Evolutionary conservation across 2,797 vertebrate genomes (phyloP).

Genomic region (Heteromormyrus szaboi): DNA sequence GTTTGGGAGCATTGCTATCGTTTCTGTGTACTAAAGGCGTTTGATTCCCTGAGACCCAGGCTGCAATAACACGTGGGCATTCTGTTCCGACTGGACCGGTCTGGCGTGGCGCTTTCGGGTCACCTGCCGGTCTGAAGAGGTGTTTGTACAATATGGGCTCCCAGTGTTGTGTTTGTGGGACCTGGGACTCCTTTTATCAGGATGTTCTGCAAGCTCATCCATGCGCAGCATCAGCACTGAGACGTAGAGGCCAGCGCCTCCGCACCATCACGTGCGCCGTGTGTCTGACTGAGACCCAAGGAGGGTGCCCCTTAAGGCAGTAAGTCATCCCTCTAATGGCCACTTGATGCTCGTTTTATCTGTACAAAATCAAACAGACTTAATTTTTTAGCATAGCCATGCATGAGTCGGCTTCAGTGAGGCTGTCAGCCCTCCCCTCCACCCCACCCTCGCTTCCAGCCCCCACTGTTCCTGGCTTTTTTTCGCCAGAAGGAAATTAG

Average conservation of each 20-base stretch:
- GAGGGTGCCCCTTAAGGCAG: neutral
- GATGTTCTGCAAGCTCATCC: neutral
- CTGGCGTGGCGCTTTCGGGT: neutral
- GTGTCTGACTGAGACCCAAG: neutral
- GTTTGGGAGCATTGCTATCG: conserved; percentile 25
- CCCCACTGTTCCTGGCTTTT: conserved; percentile 32
- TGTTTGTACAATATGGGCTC: neutral
- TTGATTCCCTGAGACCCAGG: neutral
- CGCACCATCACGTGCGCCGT: neutral
- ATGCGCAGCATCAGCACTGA: neutral
- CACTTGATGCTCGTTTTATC: neutral
- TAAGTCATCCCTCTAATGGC: neutral
- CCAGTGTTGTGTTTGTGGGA: neutral
- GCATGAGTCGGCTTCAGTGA: conserved; percentile 9
- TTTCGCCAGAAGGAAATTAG: conserved; percentile 43
- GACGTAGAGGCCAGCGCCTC: neutral
- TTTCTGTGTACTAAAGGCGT: neutral
- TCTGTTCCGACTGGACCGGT: neutral
- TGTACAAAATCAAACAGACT: neutral
- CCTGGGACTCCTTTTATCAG: neutral
- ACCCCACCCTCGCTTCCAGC: conserved; percentile 4
- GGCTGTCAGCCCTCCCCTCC: conserved; percentile 22
- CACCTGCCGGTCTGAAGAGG: neutral
- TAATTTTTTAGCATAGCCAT: neutral
- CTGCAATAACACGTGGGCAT: neutral